Percentiles rank a stretch among this genome's conserved stretches.
phyloP scores from a whole-genome alignment of 2,797 vertebrate species.

The Sebastes alutus region DNA sequence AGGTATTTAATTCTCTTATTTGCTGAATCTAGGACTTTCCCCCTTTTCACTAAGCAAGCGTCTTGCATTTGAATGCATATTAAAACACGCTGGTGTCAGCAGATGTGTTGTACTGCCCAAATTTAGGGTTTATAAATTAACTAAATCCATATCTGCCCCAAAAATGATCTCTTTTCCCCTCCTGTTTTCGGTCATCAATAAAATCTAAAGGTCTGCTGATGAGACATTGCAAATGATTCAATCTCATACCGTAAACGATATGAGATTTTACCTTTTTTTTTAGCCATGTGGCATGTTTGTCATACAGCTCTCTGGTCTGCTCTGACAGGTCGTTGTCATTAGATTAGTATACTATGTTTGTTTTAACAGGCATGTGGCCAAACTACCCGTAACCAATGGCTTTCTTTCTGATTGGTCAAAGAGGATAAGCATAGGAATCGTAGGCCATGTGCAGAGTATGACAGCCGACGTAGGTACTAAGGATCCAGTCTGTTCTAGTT shows the following conservation, averaged over 20 bases:
- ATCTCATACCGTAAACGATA: not conserved
- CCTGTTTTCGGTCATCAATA: not conserved
- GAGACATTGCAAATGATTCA: not conserved
- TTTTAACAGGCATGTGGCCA: not conserved
- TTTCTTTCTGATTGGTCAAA: constrained; percentile 4
- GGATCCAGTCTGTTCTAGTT: not conserved
- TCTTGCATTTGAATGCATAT: constrained; percentile 24
- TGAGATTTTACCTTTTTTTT: not conserved
- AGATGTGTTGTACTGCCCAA: not conserved
- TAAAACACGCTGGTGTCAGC: constrained; percentile 28
- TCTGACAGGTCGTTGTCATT: not conserved
- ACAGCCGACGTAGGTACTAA: not conserved
- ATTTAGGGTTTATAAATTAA: not conserved
- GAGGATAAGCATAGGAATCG: not conserved
- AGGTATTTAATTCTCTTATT: not conserved
- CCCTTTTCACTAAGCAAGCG: constrained; percentile 10
- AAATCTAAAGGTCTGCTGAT: not conserved
- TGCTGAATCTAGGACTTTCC: constrained; percentile 30
- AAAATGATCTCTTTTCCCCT: not conserved
- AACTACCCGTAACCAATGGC: not conserved
- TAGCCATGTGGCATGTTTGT: not conserved
- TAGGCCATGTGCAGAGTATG: not conserved
- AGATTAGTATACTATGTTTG: not conserved
- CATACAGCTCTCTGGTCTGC: not conserved
- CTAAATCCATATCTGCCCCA: not conserved